These are phyloP conservation scores for Caenorhabditis uteleia DNA, from an alignment of 2,888 invertebrate species.

Conservation along the genomic window DNA sequence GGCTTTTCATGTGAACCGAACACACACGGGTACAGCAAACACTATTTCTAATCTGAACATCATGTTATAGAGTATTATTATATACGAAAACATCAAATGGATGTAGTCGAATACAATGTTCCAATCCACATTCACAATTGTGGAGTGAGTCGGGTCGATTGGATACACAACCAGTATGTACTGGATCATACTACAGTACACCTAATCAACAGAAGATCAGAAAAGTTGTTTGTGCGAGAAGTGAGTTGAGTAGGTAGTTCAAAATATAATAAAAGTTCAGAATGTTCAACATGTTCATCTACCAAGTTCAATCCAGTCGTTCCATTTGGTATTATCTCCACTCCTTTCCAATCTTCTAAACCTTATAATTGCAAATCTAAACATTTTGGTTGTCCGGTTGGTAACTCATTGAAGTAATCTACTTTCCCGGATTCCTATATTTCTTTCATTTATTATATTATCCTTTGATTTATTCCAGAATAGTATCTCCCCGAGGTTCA, in stretches of 20 bases:
- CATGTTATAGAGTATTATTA: not conserved
- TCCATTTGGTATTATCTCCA: constrained; percentile 3
- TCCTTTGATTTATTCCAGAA: constrained; percentile 1
- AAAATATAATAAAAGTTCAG: not conserved
- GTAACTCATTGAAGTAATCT: constrained; percentile 10
- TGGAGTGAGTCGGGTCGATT: not conserved
- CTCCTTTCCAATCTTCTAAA: not conserved
- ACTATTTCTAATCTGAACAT: not conserved
- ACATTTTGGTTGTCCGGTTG: constrained; percentile 9
- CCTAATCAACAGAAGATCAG: not conserved
- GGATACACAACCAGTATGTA: constrained; percentile 8
- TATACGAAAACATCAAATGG: constrained; percentile 10
- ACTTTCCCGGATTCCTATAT: not conserved
- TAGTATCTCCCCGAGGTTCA: constrained; percentile 1
- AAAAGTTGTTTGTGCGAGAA: constrained; percentile 8
- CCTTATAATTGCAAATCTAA: not conserved
- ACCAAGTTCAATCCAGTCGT: constrained; percentile 11
- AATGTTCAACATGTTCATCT: constrained; percentile 7
- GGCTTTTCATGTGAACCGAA: constrained; percentile 6
- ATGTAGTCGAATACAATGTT: constrained; percentile 8
- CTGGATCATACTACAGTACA: constrained; percentile 7
- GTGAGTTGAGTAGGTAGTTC: not conserved
- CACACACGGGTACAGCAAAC: not conserved
- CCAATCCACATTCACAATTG: constrained; percentile 5
- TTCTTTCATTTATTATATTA: no score